Evolutionary conservation across 2,797 vertebrate species (phyloP).

Genomic region (Esox lucius): DNA sequence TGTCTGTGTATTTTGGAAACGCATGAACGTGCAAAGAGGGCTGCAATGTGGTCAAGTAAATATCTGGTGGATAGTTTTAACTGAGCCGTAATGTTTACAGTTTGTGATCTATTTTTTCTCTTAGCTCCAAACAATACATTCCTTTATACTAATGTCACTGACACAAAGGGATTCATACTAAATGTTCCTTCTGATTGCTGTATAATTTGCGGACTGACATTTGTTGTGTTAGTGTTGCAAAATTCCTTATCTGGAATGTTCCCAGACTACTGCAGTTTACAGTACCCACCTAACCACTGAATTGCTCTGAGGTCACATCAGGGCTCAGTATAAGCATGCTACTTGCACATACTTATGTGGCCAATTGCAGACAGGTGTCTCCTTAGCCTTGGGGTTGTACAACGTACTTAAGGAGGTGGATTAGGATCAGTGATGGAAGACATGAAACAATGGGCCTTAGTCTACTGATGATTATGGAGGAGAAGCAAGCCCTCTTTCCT

Average conservation of each 20-base stretch:
- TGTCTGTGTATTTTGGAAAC: background rate
- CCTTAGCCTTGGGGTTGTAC: background rate
- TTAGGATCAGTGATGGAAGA: background rate
- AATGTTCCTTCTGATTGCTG: background rate
- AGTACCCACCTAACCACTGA: background rate
- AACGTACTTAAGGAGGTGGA: background rate
- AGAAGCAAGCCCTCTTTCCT: background rate
- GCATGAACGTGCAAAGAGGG: background rate
- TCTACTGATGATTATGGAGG: background rate
- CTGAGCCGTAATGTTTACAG: background rate
- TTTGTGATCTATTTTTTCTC: background rate
- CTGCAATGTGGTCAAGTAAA: background rate
- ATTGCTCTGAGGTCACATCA: background rate
- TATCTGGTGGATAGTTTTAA: background rate
- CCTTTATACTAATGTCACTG: background rate
- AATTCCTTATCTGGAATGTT: background rate
- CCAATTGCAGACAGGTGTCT: conserved; percentile 3
- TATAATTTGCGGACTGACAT: background rate
- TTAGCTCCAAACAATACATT: background rate
- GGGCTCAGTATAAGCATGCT: background rate
- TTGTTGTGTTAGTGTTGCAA: background rate
- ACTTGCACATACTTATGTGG: background rate
- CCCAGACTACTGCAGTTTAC: background rate
- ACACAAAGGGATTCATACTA: background rate
- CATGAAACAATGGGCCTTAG: background rate